A percentile compares a stretch with the other conserved stretches of the same genome.
Conservation (phyloP, 2,888 invertebrate genomes). For the Bombylius discolor region DNA sequence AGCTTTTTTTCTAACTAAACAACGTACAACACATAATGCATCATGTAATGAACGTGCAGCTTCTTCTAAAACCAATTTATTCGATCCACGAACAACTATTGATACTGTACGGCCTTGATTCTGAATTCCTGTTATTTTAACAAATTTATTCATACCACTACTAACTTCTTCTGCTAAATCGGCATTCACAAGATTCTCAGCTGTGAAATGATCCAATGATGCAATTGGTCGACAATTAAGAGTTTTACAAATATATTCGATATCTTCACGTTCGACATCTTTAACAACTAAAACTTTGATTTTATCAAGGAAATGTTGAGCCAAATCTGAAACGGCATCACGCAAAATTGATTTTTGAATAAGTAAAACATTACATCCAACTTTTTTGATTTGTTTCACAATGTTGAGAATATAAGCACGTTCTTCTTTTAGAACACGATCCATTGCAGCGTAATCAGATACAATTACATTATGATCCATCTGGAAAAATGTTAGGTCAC, state of each 20-base stretch:
- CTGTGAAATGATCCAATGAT: constrained; percentile 91
- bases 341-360: constrained; percentile 73
- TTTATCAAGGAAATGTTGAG: constrained; percentile 95
- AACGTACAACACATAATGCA: constrained; percentile 82
- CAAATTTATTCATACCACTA: constrained; percentile 77
- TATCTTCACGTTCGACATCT: constrained; percentile 95
- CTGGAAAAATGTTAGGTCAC: constrained; percentile 32
- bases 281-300: constrained; percentile 98
- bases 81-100: constrained; percentile 74
- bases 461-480: constrained; percentile 95
- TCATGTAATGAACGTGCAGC: constrained; percentile 88
- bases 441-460: constrained; percentile 99
- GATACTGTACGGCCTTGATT: constrained; percentile 84
- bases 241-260: constrained; percentile 94
- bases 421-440: constrained; percentile 94
- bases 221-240: constrained; percentile 91
- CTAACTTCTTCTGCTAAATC: constrained; percentile 90
- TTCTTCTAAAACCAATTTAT: constrained; percentile 78
- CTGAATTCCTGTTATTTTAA: constrained; percentile 82
- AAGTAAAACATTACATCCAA: constrained; percentile 93
- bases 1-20: constrained; percentile 86
- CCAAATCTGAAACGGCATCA: constrained; percentile 93
- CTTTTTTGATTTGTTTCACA: constrained; percentile 96
- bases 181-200: constrained; percentile 83
- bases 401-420: constrained; percentile 95